Conservation (phyloP, 2,113 vertebrate species). For the Candoia aspera region DNA sequence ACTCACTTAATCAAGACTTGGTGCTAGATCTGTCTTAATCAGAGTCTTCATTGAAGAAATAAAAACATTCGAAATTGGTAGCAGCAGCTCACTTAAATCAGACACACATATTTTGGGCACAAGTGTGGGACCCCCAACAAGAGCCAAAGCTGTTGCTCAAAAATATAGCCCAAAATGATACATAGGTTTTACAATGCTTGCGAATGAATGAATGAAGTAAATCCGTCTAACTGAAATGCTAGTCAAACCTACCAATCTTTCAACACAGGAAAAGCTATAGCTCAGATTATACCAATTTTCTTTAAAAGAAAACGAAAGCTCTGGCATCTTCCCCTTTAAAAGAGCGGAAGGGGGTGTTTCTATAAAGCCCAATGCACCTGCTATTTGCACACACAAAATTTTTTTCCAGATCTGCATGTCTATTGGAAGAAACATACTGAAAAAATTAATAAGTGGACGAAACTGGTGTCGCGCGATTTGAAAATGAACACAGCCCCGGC, state of each 20-base stretch:
- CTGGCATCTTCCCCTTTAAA: slow-evolving; percentile 34
- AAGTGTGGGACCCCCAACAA: not conserved
- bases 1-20: not conserved
- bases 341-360: slow-evolving; percentile 28
- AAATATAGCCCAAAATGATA: not conserved
- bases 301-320: slow-evolving; percentile 12
- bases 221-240: not conserved
- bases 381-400: slow-evolving; percentile 8
- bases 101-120: not conserved
- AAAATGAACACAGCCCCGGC: slow-evolving; percentile 26
- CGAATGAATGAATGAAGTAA: not conserved
- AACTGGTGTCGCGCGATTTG: slow-evolving; percentile 31
- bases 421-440: slow-evolving; percentile 26
- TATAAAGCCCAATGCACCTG: slow-evolving; percentile 5
- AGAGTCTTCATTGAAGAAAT: not conserved
- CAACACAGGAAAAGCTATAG: not conserved
- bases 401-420: slow-evolving; percentile 16
- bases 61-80: not conserved
- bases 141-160: not conserved
- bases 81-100: not conserved
- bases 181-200: not conserved
- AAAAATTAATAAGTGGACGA: slow-evolving; percentile 8
- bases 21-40: not conserved
- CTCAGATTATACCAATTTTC: not conserved
- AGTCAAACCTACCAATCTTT: not conserved